Percentiles rank a stretch among this genome's conserved stretches.
Evolutionary conservation across 2,797 vertebrate genomes (phyloP).

Genomic region (Urocyon cinereoargenteus): DNA sequence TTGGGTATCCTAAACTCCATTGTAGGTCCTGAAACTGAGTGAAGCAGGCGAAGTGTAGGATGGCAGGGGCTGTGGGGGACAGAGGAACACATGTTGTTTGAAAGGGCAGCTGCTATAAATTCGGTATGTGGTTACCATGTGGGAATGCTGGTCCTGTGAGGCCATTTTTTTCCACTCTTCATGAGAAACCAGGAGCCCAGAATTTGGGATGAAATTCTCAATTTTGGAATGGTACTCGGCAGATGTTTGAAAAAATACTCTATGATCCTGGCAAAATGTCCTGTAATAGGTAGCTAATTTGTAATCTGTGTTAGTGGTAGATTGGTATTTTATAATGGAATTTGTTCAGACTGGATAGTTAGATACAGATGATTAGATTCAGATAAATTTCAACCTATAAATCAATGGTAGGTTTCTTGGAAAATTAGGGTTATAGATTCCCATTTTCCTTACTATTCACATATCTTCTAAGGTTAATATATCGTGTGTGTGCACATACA

Average conservation of each 20-base stretch:
- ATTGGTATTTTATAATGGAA: background rate
- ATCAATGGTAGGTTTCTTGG: background rate
- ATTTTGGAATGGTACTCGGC: background rate
- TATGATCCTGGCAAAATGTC: conserved; percentile 1
- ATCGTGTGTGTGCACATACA: background rate
- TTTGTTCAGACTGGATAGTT: conserved; percentile 1
- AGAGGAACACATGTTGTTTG: background rate
- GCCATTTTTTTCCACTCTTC: background rate
- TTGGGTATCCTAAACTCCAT: background rate
- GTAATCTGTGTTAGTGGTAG: background rate
- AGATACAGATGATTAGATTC: conserved; percentile 37
- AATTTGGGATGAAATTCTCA: conserved; percentile 37
- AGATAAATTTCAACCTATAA: conserved; percentile 26
- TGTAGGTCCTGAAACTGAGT: background rate
- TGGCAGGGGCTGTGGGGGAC: background rate
- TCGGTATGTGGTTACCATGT: background rate
- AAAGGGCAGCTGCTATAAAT: background rate
- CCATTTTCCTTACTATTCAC: background rate
- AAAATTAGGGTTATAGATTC: background rate
- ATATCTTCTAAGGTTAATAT: background rate
- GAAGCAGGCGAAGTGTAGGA: background rate
- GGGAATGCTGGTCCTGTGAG: background rate
- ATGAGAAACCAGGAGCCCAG: conserved; percentile 1
- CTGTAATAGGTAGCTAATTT: background rate
- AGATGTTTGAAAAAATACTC: background rate